Evolutionary conservation across 2,888 invertebrate species (phyloP).

Genomic region (Leptopilina syphax): DNA sequence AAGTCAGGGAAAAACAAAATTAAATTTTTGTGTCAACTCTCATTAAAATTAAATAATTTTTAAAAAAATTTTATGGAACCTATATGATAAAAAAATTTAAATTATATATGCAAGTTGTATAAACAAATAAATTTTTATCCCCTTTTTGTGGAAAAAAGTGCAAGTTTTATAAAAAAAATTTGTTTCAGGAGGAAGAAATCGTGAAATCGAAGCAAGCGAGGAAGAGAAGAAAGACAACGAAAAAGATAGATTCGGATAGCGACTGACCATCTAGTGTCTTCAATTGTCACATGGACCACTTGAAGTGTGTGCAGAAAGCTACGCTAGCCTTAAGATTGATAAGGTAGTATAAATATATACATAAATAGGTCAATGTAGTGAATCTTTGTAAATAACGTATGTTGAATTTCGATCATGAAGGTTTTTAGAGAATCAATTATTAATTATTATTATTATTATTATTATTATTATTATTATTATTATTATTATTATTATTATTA

Average conservation of each 20-base stretch:
- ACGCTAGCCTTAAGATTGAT: conserved; percentile 73
- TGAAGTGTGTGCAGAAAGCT: conserved; percentile 73
- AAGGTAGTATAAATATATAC: conserved; percentile 70
- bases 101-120: no score
- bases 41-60: no score
- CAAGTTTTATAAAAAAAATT: no score
- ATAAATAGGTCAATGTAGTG: conserved; percentile 61
- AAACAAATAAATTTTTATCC: no score
- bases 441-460: no score
- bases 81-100: no score
- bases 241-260: conserved; percentile 89
- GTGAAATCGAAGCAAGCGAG: conserved; percentile 94
- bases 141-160: no score
- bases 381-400: conserved; percentile 64
- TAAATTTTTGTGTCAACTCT: no score
- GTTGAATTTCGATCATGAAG: conserved; percentile 56
- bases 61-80: no score
- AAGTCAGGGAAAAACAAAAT: no score
- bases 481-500: no score
- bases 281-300: conserved; percentile 73
- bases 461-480: no score
- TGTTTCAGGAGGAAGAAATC: conserved; percentile 88
- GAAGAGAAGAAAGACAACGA: conserved; percentile 87
- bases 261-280: conserved; percentile 85
- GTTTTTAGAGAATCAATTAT: conserved; percentile 28